Percentiles rank a stretch among this genome's conserved stretches.
Conservation (phyloP, 2,797 vertebrate species). For the Petrocephalus sullivani region DNA sequence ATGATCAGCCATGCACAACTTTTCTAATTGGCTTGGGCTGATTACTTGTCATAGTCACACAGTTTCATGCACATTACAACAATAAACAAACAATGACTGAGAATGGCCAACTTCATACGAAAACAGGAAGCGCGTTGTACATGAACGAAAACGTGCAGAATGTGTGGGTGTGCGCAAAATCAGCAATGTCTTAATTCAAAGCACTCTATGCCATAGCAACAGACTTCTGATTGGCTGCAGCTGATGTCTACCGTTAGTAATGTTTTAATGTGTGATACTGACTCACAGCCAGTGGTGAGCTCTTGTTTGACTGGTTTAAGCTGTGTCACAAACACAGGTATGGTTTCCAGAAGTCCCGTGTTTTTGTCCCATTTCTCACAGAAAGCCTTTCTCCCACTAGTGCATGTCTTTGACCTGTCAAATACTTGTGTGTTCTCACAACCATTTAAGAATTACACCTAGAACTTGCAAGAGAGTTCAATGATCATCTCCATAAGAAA, state of each 20-base stretch:
- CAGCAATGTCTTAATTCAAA: background rate
- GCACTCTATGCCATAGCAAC: slow-evolving; percentile 7
- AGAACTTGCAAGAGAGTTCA: background rate
- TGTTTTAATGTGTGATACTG: background rate
- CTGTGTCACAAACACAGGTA: background rate
- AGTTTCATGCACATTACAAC: background rate
- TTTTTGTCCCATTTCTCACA: background rate
- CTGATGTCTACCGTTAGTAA: background rate
- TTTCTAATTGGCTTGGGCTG: background rate
- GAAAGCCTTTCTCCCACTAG: background rate
- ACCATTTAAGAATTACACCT: background rate
- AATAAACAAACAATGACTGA: background rate
- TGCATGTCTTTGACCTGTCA: background rate
- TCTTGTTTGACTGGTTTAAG: background rate
- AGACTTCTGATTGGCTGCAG: slow-evolving; percentile 18
- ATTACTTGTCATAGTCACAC: background rate
- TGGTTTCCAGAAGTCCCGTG: background rate
- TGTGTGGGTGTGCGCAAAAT: background rate
- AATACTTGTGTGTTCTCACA: background rate
- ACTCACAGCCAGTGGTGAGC: background rate
- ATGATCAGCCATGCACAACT: background rate
- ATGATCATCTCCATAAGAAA: background rate
- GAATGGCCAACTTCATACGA: background rate
- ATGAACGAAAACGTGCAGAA: background rate
- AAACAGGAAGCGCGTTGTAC: background rate